Conservation (phyloP, 2,113 vertebrate species). For the Callipepla californica region DNA sequence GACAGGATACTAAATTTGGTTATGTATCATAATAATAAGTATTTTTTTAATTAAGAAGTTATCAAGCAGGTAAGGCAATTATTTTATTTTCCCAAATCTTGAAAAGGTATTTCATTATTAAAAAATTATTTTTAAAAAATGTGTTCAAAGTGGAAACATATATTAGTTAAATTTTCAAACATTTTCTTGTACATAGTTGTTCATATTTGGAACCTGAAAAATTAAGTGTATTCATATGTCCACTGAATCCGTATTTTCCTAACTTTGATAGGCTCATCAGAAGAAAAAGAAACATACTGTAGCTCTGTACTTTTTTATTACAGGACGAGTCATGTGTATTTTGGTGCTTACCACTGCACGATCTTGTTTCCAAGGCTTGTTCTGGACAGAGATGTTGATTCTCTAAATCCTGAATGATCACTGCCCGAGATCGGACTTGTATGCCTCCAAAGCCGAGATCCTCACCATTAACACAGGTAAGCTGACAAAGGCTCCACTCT, state of each 20-base stretch:
- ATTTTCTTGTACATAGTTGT: not conserved
- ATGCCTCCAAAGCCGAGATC: slow-evolving; percentile 89
- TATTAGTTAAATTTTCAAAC: not conserved
- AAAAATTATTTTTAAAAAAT: not conserved
- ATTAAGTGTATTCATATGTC: not conserved
- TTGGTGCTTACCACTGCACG: slow-evolving; percentile 85
- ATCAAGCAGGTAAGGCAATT: not conserved
- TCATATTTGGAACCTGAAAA: not conserved
- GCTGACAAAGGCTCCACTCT: slow-evolving; percentile 92
- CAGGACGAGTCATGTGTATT: not conserved
- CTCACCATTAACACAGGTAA: slow-evolving; percentile 90
- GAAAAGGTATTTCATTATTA: not conserved
- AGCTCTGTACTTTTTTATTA: not conserved
- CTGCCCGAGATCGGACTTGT: slow-evolving; percentile 91
- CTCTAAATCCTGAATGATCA: slow-evolving; percentile 92
- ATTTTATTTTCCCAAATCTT: not conserved
- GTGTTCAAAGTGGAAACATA: not conserved
- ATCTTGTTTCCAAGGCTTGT: slow-evolving; percentile 89
- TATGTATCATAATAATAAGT: not conserved
- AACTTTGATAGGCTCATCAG: not conserved
- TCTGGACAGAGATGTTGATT: slow-evolving; percentile 94
- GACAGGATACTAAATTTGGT: not conserved
- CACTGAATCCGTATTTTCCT: not conserved
- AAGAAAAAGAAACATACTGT: not conserved
- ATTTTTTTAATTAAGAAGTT: not conserved